These are phyloP conservation scores for Babyrousa celebensis DNA, from an alignment of 2,797 vertebrate species.

Conservation along the genomic window DNA sequence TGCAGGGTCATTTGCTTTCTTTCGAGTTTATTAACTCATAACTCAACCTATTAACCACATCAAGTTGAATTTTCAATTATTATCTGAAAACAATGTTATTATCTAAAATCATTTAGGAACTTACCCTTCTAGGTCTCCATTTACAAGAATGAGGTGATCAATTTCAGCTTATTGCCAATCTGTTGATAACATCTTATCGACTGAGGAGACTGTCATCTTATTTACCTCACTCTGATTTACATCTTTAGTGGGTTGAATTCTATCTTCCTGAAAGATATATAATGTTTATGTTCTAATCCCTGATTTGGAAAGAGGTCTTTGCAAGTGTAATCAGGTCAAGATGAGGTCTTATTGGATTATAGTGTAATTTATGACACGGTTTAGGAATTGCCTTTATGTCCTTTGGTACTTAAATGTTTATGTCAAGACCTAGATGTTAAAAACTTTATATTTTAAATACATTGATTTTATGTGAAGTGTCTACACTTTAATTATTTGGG, in stretches of 20 bases:
- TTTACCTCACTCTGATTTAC: constrained; percentile 1
- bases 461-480: neutral
- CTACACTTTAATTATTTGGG: neutral
- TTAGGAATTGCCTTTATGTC: constrained; percentile 17
- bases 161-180: constrained; percentile 52
- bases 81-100: neutral
- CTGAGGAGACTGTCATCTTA: constrained; percentile 12
- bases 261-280: neutral
- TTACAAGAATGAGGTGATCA: constrained; percentile 19
- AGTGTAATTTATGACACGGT: neutral
- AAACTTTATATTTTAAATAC: constrained; percentile 24
- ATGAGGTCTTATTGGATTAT: neutral
- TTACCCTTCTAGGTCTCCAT: constrained; percentile 21
- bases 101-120: neutral
- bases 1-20: neutral
- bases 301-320: constrained; percentile 41
- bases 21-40: neutral
- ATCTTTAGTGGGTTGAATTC: constrained; percentile 12
- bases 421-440: neutral
- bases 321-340: neutral
- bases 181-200: constrained; percentile 25
- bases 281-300: neutral
- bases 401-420: constrained; percentile 18
- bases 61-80: constrained; percentile 11
- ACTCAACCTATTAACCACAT: neutral